These are phyloP conservation scores for Riptortus pedestris DNA, from an alignment of 1,140 invertebrate species.

Conservation along the genomic window DNA sequence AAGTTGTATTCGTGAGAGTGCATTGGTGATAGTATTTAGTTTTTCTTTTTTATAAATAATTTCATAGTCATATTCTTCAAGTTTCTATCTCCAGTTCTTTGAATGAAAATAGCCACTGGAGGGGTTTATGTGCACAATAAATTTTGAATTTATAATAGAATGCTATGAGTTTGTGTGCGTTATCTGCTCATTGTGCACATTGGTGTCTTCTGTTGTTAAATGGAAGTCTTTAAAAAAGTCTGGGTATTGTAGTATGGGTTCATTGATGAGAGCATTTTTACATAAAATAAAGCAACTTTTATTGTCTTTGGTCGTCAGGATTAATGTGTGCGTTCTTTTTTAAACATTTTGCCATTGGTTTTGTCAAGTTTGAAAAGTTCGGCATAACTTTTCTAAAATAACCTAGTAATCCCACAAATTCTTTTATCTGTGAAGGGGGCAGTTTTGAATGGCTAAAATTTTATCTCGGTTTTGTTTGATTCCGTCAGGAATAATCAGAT, in stretches of 20 bases:
- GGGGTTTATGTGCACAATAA: background rate
- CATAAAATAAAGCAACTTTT: background rate
- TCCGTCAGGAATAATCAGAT: conserved; percentile 36
- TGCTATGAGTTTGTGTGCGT: conserved; percentile 32
- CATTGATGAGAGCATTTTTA: background rate
- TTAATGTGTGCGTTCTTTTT: background rate
- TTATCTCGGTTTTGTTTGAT: conserved; percentile 38
- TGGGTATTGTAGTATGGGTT: conserved; percentile 28
- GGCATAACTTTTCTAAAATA: background rate
- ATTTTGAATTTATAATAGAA: conserved; percentile 8
- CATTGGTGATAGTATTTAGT: too few species aligned
- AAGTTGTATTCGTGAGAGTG: too few species aligned
- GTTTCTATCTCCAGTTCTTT: conserved; percentile 14
- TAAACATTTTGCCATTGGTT: background rate
- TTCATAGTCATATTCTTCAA: conserved; percentile 16
- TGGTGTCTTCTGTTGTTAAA: conserved; percentile 31
- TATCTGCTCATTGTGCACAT: conserved; percentile 27
- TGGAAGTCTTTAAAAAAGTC: conserved; percentile 31
- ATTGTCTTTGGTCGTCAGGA: background rate
- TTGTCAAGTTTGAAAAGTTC: background rate
- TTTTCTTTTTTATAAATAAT: conserved; percentile 19
- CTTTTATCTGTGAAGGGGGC: conserved; percentile 32
- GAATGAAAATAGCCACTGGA: background rate
- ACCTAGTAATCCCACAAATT: background rate
- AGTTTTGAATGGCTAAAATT: conserved; percentile 37